Percentiles rank a stretch among this genome's conserved stretches.
Evolutionary conservation across 2,113 vertebrate genomes (phyloP).

Genomic region (Plestiodon gilberti): DNA sequence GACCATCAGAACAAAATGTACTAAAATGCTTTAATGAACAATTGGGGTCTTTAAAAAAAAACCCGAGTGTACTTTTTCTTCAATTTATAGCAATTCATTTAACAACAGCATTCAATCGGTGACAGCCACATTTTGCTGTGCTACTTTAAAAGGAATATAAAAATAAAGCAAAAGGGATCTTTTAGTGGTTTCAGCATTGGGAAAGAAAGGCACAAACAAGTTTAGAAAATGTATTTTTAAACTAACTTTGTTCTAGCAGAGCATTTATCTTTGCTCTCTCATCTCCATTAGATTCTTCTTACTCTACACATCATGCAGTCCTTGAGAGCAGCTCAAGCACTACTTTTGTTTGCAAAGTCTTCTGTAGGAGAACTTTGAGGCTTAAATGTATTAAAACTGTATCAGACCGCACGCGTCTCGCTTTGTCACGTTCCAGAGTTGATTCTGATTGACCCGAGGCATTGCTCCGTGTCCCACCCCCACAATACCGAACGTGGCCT

Average conservation of each 20-base stretch:
- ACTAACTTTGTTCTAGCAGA: not conserved
- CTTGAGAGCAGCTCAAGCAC: not conserved
- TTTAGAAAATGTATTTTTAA: not conserved
- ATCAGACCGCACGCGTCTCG: no score
- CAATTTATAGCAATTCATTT: conserved; percentile 16
- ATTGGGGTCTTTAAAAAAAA: not conserved
- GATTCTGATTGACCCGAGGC: no score
- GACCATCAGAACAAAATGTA: conserved; percentile 44
- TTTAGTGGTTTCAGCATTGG: not conserved
- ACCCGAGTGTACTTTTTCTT: not conserved
- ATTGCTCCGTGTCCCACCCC: no score
- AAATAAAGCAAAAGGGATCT: not conserved
- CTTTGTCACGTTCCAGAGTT: no score
- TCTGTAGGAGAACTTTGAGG: not conserved
- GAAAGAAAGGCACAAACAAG: not conserved
- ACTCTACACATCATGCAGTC: not conserved
- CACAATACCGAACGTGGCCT: no score
- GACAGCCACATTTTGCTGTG: not conserved
- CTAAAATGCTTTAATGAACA: conserved; percentile 57
- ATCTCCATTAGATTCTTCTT: not conserved
- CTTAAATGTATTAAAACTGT: not conserved
- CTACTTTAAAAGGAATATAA: conserved; percentile 8
- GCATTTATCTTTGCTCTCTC: not conserved
- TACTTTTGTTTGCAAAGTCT: not conserved
- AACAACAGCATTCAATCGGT: conserved; percentile 8